Evolutionary conservation across 1,140 invertebrate species (phyloP).

Genomic region (Drosophila aff.): DNA sequence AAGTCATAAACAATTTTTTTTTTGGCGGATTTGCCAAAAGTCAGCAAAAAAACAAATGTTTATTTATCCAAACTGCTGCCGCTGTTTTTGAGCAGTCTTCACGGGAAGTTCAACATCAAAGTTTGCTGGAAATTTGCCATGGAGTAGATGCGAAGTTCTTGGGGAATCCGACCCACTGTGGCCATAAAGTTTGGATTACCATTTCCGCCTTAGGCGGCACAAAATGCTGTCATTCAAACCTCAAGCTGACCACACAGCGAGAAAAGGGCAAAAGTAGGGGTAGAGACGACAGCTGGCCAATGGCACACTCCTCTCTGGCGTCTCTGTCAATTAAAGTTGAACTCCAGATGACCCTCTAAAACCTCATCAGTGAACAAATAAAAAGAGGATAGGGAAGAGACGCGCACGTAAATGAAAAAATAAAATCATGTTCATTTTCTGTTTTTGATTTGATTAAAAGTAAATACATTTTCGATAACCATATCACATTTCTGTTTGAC

Average conservation of each 20-base stretch:
- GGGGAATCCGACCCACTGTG: conserved; percentile 39
- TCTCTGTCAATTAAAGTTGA: conserved; percentile 45
- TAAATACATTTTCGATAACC: conserved; percentile 66
- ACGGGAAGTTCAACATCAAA: conserved; percentile 38
- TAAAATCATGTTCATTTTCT: conserved; percentile 49
- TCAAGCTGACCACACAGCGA: conserved; percentile 44
- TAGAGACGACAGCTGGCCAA: conserved; percentile 44
- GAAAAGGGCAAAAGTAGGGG: conserved; percentile 14
- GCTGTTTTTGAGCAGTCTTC: conserved; percentile 15
- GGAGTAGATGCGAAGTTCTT: conserved; percentile 20
- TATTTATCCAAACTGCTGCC: conserved; percentile 36
- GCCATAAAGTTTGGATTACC: conserved; percentile 48
- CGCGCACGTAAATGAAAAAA: not conserved
- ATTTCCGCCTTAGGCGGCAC: conserved; percentile 50
- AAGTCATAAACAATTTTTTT: conserved; percentile 34
- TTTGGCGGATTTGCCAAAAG: conserved; percentile 26
- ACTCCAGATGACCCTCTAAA: conserved; percentile 51
- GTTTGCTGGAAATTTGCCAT: conserved; percentile 31
- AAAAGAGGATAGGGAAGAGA: conserved; percentile 2
- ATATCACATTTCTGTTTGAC: conserved; percentile 53
- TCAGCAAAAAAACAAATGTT: conserved; percentile 25
- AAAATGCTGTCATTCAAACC: conserved; percentile 49
- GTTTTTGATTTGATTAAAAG: conserved; percentile 66
- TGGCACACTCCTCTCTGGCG: conserved; percentile 42
- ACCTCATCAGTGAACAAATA: conserved; percentile 31